Conservation (phyloP, 1,140 invertebrate genomes). For the Charaxes varanes region DNA sequence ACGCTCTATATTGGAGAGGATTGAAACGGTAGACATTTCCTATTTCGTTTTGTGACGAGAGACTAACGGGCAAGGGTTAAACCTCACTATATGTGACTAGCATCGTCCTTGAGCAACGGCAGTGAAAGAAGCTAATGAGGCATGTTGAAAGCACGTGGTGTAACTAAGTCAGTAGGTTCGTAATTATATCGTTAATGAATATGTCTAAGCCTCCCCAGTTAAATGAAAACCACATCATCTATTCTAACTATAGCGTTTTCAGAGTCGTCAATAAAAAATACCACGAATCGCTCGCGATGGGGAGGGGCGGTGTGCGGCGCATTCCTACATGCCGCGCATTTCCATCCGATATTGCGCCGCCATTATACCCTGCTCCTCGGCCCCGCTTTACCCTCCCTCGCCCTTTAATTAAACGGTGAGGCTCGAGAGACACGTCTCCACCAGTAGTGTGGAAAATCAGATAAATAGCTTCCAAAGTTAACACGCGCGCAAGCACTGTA, state of each 20-base stretch:
- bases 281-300: conserved; percentile 67
- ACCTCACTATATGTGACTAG: too few relatives aligned
- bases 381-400: conserved; percentile 46
- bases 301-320: conserved; percentile 62
- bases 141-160: too few relatives aligned
- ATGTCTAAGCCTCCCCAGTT: conserved; percentile 21
- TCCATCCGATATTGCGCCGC: conserved; percentile 73
- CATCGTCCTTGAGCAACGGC: too few relatives aligned
- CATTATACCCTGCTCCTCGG: conserved; percentile 64
- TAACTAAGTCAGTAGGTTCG: background rate
- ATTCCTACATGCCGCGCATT: conserved; percentile 73
- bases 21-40: too few relatives aligned
- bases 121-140: too few relatives aligned
- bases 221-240: conserved; percentile 39
- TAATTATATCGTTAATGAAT: conserved; percentile 16
- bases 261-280: conserved; percentile 73
- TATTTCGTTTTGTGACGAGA: too few relatives aligned
- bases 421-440: conserved; percentile 65
- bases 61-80: too few relatives aligned
- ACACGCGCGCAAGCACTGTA: conserved; percentile 24
- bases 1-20: too few relatives aligned
- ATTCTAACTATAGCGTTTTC: conserved; percentile 55
- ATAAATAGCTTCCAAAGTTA: conserved; percentile 60
- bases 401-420: conserved; percentile 73
- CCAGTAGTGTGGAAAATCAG: conserved; percentile 60